Base-by-base conservation (phyloP, 2,888 invertebrate species). In the Timandra comae region DNA sequence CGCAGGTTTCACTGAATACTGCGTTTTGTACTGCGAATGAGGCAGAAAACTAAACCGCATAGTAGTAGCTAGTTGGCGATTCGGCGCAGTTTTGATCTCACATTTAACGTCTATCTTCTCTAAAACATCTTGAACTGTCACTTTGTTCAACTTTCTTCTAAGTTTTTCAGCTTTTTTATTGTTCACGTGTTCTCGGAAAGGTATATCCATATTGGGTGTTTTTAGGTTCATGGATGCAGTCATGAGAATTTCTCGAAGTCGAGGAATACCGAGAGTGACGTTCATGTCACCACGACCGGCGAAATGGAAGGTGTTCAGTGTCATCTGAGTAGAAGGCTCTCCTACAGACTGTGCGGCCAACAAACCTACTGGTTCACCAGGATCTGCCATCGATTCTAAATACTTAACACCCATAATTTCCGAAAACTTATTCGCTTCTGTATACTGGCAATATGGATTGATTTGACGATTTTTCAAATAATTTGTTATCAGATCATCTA, bases 211-310 rank as follows among this genome's bases (percentile, higher is more conserved):
- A 30, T 93, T 94, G 0, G 99, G 99, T 0, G 99, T 99, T 75
- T 96, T 96, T 7, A 98, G 94, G 40, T 92, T 93, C n/a, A 90
- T 91, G 1, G 96, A 94, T 0, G 98, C 98, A 58, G 93, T 92
- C 98, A 99, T 99, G 0, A 99, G 86, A 52, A 99, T 97, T 88
- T 99, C 99, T 52, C 98, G 86, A 3, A 99, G 87, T 52, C 99
- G 91, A 0, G 99, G 99, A 56, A 99, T 99, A 88, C 99, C 99
- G n/a, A 99, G 88, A 0, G 99, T 99, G 0, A 99, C 99, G 87
- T 99, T 99, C 98, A 99, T 99, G 81, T 99, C 99, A 87, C 99
- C 98, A 80, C 98, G 92, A 65, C 99, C 99, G 56, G 99, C 99
- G 74, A 99, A 99, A 70, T 99, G 99, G 79, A 99, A 99, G 23